Conservation (phyloP, 1,140 invertebrate genomes). For the Lepidurus packardi region DNA sequence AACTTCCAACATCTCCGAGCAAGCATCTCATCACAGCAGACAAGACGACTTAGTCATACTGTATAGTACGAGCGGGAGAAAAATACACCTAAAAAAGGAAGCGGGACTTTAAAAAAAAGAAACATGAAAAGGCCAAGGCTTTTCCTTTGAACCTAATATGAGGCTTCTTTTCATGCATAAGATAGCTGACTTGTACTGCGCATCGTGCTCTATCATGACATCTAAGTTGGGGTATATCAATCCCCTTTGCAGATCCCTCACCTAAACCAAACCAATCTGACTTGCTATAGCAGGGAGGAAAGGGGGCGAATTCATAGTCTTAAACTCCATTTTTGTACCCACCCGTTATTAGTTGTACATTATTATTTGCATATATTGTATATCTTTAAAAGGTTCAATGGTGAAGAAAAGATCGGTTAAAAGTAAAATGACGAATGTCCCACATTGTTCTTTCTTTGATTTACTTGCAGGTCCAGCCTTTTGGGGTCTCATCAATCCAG, state of each 20-base stretch:
- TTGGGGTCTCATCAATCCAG: conserved; percentile 93
- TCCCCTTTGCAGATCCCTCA: neutral
- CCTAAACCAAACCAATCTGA: neutral
- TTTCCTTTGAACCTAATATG: neutral
- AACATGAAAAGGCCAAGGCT: neutral
- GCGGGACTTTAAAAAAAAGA: neutral
- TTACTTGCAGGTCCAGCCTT: conserved; percentile 79
- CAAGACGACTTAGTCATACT: neutral
- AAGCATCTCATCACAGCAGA: conserved; percentile 8
- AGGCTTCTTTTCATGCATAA: conserved; percentile 19
- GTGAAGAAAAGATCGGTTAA: no score
- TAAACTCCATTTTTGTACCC: neutral
- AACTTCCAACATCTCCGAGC: neutral
- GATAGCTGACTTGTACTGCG: neutral
- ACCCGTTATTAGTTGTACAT: neutral
- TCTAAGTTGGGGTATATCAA: neutral
- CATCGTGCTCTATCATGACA: neutral
- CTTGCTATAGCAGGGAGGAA: neutral
- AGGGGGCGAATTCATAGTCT: neutral
- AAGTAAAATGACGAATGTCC: neutral
- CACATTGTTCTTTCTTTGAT: conserved; percentile 36
- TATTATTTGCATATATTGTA: no score
- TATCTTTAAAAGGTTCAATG: no score
- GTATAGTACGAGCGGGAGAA: neutral
- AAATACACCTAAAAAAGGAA: neutral